Evolutionary conservation across 2,888 invertebrate genomes (phyloP).

Genomic region (Alviniconcha strummeri): DNA sequence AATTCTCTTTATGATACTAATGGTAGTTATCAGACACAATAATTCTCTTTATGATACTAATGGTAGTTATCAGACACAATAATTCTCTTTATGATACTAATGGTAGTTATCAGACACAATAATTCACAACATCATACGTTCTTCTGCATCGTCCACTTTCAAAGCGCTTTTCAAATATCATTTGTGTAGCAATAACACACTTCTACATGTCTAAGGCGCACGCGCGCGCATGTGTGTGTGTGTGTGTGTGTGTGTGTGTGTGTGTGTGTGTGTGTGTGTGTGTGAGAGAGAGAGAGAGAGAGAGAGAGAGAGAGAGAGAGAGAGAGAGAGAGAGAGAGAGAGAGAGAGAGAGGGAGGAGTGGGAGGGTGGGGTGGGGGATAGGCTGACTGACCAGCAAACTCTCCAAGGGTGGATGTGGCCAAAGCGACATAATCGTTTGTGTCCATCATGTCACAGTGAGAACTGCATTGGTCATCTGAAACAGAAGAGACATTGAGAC

Average conservation of each 20-base stretch:
- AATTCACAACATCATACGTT: no score
- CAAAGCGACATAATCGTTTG: constrained; percentile 68
- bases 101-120: no score
- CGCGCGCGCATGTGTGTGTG: no score
- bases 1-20: no score
- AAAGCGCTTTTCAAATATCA: no score
- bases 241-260: neutral
- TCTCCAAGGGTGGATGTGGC: constrained; percentile 70
- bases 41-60: no score
- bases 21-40: no score
- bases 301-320: neutral
- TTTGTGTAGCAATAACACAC: no score
- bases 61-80: no score
- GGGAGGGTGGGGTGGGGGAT: neutral
- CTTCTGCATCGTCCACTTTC: no score
- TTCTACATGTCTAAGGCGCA: no score
- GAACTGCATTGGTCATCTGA: constrained; percentile 37
- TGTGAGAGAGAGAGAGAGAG: neutral
- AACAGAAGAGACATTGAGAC: neutral
- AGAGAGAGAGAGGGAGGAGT: neutral
- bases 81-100: no score
- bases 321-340: neutral
- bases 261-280: constrained; percentile 1
- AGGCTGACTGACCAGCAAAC: constrained; percentile 60
- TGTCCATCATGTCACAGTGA: constrained; percentile 59